Evolutionary conservation across 1,140 invertebrate genomes (phyloP), one percentile per base, ranked within the genome.

Genomic region (Melitaea cinxia): DNA sequence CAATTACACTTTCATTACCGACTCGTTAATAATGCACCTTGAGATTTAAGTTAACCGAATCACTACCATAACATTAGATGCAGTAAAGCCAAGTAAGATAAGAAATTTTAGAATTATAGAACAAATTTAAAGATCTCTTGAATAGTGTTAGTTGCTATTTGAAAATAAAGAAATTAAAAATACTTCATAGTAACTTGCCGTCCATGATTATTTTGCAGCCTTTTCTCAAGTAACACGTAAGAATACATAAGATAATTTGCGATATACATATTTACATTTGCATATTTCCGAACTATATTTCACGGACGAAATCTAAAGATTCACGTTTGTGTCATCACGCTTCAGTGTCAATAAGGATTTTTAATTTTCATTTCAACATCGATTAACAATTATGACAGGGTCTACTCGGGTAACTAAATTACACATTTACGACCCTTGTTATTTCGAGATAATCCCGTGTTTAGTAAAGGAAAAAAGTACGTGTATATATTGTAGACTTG

Each of bases 1-100:
- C 73, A 73, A 45, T 65, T 68, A 47, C 26, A 69, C 76, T 58
- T 53, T 50, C 10, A 56, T 82, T 79, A 75, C 75, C 68, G 70
- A 75, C 52, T 71, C 70, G 79, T 87, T 82, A 85, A 81, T 83
- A 87, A 83, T 82, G 80, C 84, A 77, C 76, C 80, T 77, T 85
- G 77, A 78, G 79, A 79, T 82, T 72, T 21, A 21, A 39, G 30
- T 45, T 1, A 42, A 28, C 30, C 15, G 15, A 15, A 57, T 30
- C 26, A 24, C 45, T 10, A 57, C 14, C 19, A 19, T 47, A 47
- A 4, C 21, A 1, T 23, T 23, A 23, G n/a, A 23, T 47, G 21
- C 42, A 47, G 17, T 47, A 47, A 47, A 54, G 19, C 12, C 37
- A 33, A 53, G 28, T 55, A 59, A 66, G 12, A 47, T 66, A 60